These are phyloP conservation scores for Amiota mariae DNA, from an alignment of 2,888 invertebrate species.

Conservation along the genomic window DNA sequence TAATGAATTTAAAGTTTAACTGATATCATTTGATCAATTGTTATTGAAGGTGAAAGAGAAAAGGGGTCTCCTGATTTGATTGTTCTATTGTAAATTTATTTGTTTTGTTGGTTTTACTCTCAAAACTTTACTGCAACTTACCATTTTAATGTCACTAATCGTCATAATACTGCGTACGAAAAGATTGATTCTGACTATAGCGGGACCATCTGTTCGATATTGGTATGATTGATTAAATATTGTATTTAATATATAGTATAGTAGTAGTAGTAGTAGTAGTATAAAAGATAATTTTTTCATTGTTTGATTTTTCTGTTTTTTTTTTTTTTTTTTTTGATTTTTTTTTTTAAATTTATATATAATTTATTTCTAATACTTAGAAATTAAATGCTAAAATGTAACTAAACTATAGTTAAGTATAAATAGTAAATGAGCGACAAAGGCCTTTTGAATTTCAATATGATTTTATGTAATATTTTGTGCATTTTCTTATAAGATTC, in stretches of 20 bases:
- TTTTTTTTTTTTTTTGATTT: background rate
- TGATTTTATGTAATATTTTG: background rate
- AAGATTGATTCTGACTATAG: conserved; percentile 97
- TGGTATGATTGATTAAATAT: conserved; percentile 25
- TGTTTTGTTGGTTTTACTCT: background rate
- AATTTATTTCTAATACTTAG: conserved; percentile 25
- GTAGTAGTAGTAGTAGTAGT: background rate
- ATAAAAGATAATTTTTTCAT: background rate
- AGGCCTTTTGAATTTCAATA: no score
- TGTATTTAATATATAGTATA: background rate
- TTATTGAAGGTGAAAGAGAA: no score
- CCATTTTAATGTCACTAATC: conserved; percentile 99
- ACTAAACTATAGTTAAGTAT: conserved; percentile 42
- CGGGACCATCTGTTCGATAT: conserved; percentile 88
- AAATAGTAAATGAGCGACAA: conserved; percentile 9
- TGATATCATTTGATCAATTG: no score
- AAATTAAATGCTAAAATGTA: conserved; percentile 45
- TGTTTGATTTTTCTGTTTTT: conserved; percentile 42
- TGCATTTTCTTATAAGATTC: background rate
- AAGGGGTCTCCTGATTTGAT: conserved; percentile 5
- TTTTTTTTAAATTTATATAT: background rate
- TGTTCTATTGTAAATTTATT: conserved; percentile 6
- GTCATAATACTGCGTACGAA: conserved; percentile 98
- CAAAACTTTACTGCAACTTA: conserved; percentile 78
- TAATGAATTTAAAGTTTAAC: conserved; percentile 20